Percentiles rank a stretch among this genome's conserved stretches.
phyloP scores from a whole-genome alignment of 2,797 vertebrate genomes.

The Hemitrygon akajei region DNA sequence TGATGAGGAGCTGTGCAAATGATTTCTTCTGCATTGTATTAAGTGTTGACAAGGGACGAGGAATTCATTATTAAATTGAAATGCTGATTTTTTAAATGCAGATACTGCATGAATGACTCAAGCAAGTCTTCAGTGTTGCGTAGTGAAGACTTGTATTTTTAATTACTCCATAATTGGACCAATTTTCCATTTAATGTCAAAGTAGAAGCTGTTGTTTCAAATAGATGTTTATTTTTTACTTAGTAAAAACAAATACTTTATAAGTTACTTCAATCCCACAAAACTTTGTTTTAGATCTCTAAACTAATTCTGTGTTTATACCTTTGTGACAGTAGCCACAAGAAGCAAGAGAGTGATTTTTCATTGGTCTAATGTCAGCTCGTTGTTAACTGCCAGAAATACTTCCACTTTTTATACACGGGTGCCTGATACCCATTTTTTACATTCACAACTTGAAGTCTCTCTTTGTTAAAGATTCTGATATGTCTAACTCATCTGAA shows the following conservation, averaged over 20 bases:
- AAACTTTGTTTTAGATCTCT: neutral
- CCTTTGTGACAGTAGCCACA: neutral
- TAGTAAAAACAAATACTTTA: neutral
- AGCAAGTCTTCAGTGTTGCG: neutral
- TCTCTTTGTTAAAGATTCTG: neutral
- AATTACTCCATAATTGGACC: constrained; percentile 1
- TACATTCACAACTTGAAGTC: no score
- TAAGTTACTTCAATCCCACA: neutral
- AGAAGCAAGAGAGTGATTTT: neutral
- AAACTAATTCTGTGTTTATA: constrained; percentile 17
- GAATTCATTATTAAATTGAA: neutral
- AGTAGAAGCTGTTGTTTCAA: neutral
- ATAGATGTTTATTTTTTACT: neutral
- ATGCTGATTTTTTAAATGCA: neutral
- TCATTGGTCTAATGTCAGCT: neutral
- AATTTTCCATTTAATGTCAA: neutral
- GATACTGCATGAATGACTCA: neutral
- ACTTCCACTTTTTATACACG: neutral
- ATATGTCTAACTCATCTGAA: neutral
- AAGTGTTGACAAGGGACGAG: neutral
- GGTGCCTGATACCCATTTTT: no score
- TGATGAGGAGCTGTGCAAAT: neutral
- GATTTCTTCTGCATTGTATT: neutral
- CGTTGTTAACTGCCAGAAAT: neutral
- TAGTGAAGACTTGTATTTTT: neutral